A percentile compares a stretch with the other conserved stretches of the same genome.
phyloP scores from a whole-genome alignment of 2,888 invertebrate genomes.

The Heliconius erato region DNA sequence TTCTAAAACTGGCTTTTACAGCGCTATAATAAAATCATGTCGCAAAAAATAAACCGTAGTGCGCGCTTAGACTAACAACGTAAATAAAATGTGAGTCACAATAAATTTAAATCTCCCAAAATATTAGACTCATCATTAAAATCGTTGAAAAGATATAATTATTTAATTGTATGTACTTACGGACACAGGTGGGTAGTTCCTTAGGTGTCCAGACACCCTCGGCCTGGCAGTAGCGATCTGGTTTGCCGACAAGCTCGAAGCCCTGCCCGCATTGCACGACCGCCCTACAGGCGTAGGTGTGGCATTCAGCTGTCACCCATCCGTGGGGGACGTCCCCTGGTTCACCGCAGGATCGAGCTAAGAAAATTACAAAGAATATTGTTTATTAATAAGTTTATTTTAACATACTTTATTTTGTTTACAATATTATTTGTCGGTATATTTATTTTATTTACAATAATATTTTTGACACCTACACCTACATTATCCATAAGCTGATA shows the following conservation, averaged over 20 bases:
- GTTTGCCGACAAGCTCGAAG: conserved; percentile 95
- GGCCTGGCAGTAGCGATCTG: conserved; percentile 94
- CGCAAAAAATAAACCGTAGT: background rate
- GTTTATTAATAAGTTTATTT: too few species aligned
- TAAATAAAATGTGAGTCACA: conserved; percentile 7
- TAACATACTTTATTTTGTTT: too few species aligned
- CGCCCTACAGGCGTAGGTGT: conserved; percentile 96
- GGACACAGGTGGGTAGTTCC: conserved; percentile 96
- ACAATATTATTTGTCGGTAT: too few species aligned
- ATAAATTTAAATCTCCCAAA: conserved; percentile 13
- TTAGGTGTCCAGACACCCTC: conserved; percentile 97
- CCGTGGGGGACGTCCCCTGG: conserved; percentile 97
- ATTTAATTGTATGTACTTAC: conserved; percentile 88
- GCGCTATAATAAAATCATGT: background rate
- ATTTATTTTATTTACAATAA: too few species aligned
- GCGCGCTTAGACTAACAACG: background rate
- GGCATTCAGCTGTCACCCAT: conserved; percentile 96
- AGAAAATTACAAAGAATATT: too few species aligned
- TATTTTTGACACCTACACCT: too few species aligned
- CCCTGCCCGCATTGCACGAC: conserved; percentile 97
- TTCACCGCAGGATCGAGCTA: conserved; percentile 95
- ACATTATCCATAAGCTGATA: too few species aligned
- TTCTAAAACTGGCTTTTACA: too few species aligned
- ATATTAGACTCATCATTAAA: conserved; percentile 60
- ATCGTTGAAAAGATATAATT: conserved; percentile 41